A percentile compares a stretch with the other conserved stretches of the same genome.
These are phyloP conservation scores for Phaetusa simplex DNA, from an alignment of 2,113 vertebrate species.

Conservation along the genomic window DNA sequence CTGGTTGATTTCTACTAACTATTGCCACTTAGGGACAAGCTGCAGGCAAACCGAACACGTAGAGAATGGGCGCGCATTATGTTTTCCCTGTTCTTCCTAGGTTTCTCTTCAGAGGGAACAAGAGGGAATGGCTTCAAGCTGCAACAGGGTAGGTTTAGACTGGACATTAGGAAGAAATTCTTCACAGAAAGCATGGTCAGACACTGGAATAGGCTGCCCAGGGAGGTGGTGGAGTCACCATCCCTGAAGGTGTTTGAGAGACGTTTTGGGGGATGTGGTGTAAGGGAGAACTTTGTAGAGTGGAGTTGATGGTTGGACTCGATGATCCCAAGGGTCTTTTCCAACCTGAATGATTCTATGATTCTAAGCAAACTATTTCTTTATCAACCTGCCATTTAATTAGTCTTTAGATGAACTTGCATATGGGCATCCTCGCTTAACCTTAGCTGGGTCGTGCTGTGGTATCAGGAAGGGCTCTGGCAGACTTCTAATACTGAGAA, in stretches of 20 bases:
- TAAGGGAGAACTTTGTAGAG: too few relatives aligned
- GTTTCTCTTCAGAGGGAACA: background rate
- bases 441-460: background rate
- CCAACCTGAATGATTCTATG: too few relatives aligned
- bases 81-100: background rate
- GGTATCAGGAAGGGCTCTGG: background rate
- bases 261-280: too few relatives aligned
- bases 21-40: background rate
- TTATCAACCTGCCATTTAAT: background rate
- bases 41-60: background rate
- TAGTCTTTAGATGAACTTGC: background rate
- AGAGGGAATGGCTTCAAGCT: too few relatives aligned
- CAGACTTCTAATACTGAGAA: background rate
- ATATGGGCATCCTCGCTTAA: background rate
- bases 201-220: too few relatives aligned
- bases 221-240: too few relatives aligned
- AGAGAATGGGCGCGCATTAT: background rate
- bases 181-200: too few relatives aligned
- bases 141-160: too few relatives aligned
- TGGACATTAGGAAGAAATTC: too few relatives aligned
- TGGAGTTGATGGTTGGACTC: too few relatives aligned
- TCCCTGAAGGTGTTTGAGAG: too few relatives aligned
- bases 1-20: background rate
- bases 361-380: background rate
- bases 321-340: too few relatives aligned